Evolutionary conservation across 2,797 vertebrate species (phyloP).

Genomic region (Aythya fuligula): DNA sequence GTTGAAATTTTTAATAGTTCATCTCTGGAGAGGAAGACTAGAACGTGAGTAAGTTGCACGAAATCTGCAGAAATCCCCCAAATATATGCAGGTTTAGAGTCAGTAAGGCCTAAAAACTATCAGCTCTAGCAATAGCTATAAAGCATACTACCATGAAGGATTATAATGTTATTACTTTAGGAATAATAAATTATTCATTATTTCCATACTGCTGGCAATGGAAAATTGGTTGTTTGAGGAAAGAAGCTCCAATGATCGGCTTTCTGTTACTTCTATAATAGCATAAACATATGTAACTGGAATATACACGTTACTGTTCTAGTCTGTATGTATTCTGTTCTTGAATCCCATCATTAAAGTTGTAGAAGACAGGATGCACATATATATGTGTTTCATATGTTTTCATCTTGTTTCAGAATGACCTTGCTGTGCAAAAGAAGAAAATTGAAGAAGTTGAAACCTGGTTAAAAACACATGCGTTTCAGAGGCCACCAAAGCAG

Average conservation of each 20-base stretch:
- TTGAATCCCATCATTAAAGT: background rate
- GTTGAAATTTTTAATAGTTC: background rate
- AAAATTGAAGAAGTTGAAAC: constrained; percentile 94
- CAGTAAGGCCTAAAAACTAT: background rate
- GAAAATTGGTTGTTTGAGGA: background rate
- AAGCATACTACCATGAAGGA: background rate
- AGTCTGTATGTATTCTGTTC: background rate
- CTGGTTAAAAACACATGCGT: constrained; percentile 85
- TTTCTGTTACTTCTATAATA: background rate
- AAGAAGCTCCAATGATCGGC: background rate
- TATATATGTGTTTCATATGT: background rate
- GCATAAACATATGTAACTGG: background rate
- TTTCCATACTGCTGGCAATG: background rate
- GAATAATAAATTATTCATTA: background rate
- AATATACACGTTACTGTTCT: background rate
- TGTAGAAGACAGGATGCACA: background rate
- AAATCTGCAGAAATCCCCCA: background rate
- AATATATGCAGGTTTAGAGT: background rate
- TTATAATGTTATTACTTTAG: background rate
- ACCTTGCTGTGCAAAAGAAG: constrained; percentile 96
- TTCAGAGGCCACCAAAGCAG: constrained; percentile 75
- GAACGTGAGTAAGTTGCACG: rapidly evolving
- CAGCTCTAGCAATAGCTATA: rapidly evolving
- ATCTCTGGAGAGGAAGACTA: background rate
- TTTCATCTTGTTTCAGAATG: constrained; percentile 79